phyloP scores from a whole-genome alignment of 1,140 invertebrate species.

The Apis florea region DNA sequence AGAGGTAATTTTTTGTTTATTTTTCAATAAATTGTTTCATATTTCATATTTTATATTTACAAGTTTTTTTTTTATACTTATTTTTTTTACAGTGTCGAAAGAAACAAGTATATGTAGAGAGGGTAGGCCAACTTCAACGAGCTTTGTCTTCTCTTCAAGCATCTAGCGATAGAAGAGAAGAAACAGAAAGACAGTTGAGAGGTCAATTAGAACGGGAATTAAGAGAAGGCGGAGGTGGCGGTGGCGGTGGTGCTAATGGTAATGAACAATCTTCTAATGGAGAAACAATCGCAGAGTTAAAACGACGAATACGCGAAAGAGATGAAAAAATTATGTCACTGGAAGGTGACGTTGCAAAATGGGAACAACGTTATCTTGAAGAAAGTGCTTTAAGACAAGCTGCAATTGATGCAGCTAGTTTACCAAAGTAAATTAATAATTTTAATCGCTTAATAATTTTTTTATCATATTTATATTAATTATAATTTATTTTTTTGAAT shows the following conservation, averaged over 20 bases:
- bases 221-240: slow-evolving; percentile 83
- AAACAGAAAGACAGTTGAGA: slow-evolving; percentile 90
- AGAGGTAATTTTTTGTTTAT: slow-evolving; percentile 83
- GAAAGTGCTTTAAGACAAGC: slow-evolving; percentile 91
- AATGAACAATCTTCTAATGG: slow-evolving; percentile 74
- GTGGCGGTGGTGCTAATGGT: slow-evolving; percentile 79
- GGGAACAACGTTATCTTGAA: slow-evolving; percentile 93
- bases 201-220: slow-evolving; percentile 91
- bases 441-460: slow-evolving; percentile 1
- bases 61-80: neutral
- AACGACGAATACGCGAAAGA: slow-evolving; percentile 85
- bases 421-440: slow-evolving; percentile 85
- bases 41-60: too few relatives aligned
- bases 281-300: slow-evolving; percentile 84
- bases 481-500: slow-evolving; percentile 11
- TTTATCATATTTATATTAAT: neutral
- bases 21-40: neutral
- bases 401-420: slow-evolving; percentile 91
- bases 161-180: slow-evolving; percentile 91
- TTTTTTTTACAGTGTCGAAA: slow-evolving; percentile 84
- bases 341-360: slow-evolving; percentile 91
- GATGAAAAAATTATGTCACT: slow-evolving; percentile 91
- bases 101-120: slow-evolving; percentile 92
- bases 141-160: slow-evolving; percentile 91
- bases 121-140: slow-evolving; percentile 90